Conservation (phyloP, 2,888 invertebrate genomes). For the Bellardia pandia region DNA sequence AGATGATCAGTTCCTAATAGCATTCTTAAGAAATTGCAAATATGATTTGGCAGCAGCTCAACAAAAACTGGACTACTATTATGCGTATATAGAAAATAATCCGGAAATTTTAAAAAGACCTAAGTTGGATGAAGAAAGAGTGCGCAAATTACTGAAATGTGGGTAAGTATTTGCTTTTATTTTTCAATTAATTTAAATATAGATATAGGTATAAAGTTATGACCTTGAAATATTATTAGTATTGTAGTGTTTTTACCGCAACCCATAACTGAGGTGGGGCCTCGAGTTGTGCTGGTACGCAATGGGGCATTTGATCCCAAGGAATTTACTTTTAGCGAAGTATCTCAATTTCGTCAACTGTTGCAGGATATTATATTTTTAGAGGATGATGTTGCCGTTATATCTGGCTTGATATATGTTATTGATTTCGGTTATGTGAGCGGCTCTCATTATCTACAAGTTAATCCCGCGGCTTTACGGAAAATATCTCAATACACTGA, state of each 20-base stretch:
- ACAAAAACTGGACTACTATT: slow-evolving; percentile 85
- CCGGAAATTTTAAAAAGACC: slow-evolving; percentile 51
- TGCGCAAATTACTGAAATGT: slow-evolving; percentile 47
- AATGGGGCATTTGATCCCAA: slow-evolving; percentile 84
- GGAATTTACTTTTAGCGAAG: slow-evolving; percentile 84
- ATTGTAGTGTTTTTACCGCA: slow-evolving; percentile 79
- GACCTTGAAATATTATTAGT: slow-evolving; percentile 70
- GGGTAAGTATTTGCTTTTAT: slow-evolving; percentile 37
- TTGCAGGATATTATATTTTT: slow-evolving; percentile 86
- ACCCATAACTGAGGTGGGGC: slow-evolving; percentile 83
- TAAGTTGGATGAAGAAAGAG: slow-evolving; percentile 37
- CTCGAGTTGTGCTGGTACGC: slow-evolving; percentile 85
- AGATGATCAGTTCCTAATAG: slow-evolving; percentile 84
- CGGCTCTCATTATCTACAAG: slow-evolving; percentile 85
- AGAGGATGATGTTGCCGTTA: slow-evolving; percentile 87
- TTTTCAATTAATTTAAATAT: background rate
- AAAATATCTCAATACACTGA: slow-evolving; percentile 86
- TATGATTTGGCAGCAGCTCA: slow-evolving; percentile 85
- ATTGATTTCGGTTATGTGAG: slow-evolving; percentile 86
- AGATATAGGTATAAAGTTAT: no score
- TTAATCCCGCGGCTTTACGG: slow-evolving; percentile 86
- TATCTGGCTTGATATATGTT: slow-evolving; percentile 85
- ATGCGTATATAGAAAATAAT: slow-evolving; percentile 84
- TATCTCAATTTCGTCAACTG: slow-evolving; percentile 86
- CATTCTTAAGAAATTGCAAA: slow-evolving; percentile 85